phyloP scores from a whole-genome alignment of 2,888 invertebrate species.

The Lissonota sp. region DNA sequence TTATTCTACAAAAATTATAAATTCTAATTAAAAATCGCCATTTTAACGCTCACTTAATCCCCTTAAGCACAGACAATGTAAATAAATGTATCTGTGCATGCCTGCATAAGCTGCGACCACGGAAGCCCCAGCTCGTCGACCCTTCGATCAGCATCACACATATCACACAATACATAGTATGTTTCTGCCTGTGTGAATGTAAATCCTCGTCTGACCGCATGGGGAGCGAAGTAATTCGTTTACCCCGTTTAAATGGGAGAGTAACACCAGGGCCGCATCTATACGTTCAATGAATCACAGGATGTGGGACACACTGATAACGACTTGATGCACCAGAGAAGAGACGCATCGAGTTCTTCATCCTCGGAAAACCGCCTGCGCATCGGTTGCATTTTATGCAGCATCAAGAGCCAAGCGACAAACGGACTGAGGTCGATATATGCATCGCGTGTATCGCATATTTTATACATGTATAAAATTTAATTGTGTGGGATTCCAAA shows the following conservation, averaged over 20 bases:
- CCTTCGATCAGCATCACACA: constrained; percentile 42
- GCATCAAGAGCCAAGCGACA: constrained; percentile 27
- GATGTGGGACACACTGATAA: constrained; percentile 63
- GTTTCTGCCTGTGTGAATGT: neutral
- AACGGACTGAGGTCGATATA: neutral
- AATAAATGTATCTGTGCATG: too few species aligned
- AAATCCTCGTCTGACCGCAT: constrained; percentile 13
- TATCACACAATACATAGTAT: neutral
- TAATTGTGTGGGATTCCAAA: neutral
- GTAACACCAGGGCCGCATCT: constrained; percentile 51
- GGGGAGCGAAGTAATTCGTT: constrained; percentile 52
- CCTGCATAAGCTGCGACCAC: neutral
- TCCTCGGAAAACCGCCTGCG: constrained; percentile 27
- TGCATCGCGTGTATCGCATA: neutral
- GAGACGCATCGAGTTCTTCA: constrained; percentile 7
- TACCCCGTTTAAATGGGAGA: constrained; percentile 42
- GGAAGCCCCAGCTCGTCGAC: constrained; percentile 41
- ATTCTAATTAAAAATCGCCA: too few species aligned
- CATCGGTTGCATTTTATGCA: constrained; percentile 27
- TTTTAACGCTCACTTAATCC: too few species aligned
- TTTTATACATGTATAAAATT: neutral
- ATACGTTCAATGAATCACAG: constrained; percentile 61
- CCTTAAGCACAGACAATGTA: too few species aligned
- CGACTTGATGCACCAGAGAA: neutral
- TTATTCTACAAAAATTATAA: too few species aligned